phyloP scores from a whole-genome alignment of 2,113 vertebrate species.

The Turdus rufiventris region DNA sequence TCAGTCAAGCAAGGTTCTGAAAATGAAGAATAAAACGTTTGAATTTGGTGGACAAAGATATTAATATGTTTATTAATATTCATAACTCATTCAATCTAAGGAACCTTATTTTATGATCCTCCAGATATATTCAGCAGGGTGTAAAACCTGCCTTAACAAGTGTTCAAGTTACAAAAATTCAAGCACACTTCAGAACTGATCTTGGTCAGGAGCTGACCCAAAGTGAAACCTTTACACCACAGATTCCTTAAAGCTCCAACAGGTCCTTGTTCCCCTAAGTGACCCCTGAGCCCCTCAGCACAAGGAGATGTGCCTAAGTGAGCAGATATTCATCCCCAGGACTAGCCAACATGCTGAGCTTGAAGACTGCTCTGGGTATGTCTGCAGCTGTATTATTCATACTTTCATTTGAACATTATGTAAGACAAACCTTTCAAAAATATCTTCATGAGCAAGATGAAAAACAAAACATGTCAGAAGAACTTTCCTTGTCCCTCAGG shows the following conservation, averaged over 20 bases:
- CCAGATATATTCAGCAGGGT: not conserved
- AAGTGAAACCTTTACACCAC: not conserved
- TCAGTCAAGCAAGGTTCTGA: not conserved
- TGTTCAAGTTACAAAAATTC: fast-evolving
- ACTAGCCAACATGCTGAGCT: not conserved
- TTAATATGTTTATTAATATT: not conserved
- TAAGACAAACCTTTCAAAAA: not conserved
- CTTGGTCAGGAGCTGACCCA: not conserved
- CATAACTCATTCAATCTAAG: not conserved
- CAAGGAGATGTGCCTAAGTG: not conserved
- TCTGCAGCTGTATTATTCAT: not conserved
- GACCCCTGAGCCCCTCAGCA: not conserved
- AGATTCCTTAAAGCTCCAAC: not conserved
- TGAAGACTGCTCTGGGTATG: not conserved
- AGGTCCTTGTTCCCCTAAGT: not conserved
- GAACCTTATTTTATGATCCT: not conserved
- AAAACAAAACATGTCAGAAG: not conserved
- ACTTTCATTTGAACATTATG: not conserved
- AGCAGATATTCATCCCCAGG: not conserved
- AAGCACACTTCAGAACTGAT: not conserved
- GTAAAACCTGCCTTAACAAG: not conserved
- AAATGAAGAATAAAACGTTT: not conserved
- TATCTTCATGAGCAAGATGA: not conserved
- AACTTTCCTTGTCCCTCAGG: not conserved
- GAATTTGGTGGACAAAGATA: not conserved